Evolutionary conservation across 2,888 invertebrate genomes (phyloP), one percentile per base, ranked within the genome.

Genomic region (Nephrotoma flavescens): DNA sequence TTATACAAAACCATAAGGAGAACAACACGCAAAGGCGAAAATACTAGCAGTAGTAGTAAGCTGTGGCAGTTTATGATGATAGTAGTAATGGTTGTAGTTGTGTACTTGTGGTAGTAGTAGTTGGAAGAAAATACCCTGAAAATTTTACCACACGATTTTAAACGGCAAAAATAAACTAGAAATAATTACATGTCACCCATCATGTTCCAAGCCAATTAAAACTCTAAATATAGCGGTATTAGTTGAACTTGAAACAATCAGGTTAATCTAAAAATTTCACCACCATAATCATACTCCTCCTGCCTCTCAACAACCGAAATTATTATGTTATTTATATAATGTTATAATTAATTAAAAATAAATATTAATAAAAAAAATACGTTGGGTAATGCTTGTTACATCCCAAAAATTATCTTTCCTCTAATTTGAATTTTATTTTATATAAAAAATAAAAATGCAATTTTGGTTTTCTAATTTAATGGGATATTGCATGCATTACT

Each of bases 71-170:
- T 83, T 86, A 86, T 88, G 87, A 87, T 86, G 86, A 86, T 88
- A 86, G 87, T 87, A 85, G 86, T 87, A 83, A 45, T 57, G 41
- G 52, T 87, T 42, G 86, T 57, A 57, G 86, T 87, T 86, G 88
- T 88, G 88, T 87, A 86, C 87, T 86, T 87, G 88, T 87, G 83
- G 87, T 88, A 87, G 87, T 87, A 86, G 88, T 86, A 87, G 88
- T 87, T 86, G 87, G 87, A 88, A 88, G 87, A 88, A 87, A 87
- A 86, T 86, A 86, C 87, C 88, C 88, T 89, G 88, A 89, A 89
- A 89, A 87, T 88, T 88, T 88, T 87, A 88, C 87, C 88, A 88
- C 88, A 88, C 87, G 87, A 88, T 88, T 87, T 87, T 44, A 85
- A 85, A 84, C 42, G 42, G 42, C 41, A 84, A 42, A 84, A 84